Conservation (phyloP, 2,113 vertebrate genomes). For the Rhagologus leucostigma region DNA sequence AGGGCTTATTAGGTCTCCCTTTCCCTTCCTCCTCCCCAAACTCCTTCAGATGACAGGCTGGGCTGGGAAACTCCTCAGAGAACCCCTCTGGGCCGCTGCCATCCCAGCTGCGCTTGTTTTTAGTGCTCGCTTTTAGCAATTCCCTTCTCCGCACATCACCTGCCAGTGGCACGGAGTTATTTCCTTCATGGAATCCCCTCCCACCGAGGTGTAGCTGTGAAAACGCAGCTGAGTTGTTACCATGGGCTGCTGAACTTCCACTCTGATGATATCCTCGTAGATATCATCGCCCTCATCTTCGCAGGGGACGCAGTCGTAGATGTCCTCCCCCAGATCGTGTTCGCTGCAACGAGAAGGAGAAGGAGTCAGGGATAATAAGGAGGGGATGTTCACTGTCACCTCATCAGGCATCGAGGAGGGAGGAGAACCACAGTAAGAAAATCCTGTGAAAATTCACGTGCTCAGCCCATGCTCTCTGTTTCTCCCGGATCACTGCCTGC, state of each 20-base stretch:
- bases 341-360: constrained; percentile 74
- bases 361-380: background rate
- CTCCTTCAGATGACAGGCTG: background rate
- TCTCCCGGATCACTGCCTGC: background rate
- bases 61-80: background rate
- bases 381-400: background rate
- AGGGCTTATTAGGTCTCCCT: background rate
- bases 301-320: constrained; percentile 96
- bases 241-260: constrained; percentile 98
- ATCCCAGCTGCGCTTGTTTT: background rate
- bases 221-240: constrained; percentile 61
- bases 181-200: background rate
- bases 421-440: background rate
- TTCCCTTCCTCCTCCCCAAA: background rate
- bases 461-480: rapidly evolving
- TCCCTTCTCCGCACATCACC: background rate
- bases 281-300: constrained; percentile 96
- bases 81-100: background rate
- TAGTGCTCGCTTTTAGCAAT: rapidly evolving
- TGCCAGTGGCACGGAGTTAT: background rate
- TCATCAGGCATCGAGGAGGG: background rate
- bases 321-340: constrained; percentile 95
- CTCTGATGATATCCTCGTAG: constrained; percentile 98
- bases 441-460: background rate
- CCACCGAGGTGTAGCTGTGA: background rate